A percentile compares a stretch with the other conserved stretches of the same genome.
phyloP scores from a whole-genome alignment of 2,888 invertebrate genomes.

The Octonoba sinensis region DNA sequence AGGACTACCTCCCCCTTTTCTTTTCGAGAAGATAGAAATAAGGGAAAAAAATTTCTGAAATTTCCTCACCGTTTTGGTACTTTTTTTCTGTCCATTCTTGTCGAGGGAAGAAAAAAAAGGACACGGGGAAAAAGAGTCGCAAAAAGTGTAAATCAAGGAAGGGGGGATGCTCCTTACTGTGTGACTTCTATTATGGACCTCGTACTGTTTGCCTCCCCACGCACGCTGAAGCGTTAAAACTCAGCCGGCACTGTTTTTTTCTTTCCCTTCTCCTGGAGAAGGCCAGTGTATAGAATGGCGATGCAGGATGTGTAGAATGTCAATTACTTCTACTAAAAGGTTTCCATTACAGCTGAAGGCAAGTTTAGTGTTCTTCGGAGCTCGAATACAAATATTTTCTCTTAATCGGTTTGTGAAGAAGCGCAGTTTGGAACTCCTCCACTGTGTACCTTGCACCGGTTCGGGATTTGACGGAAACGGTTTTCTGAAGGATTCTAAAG shows the following conservation, averaged over 20 bases:
- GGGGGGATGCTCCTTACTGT: conserved; percentile 33
- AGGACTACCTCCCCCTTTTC: conserved; percentile 14
- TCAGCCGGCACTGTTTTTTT: conserved; percentile 50
- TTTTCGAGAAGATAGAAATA: conserved; percentile 13
- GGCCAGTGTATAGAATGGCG: neutral
- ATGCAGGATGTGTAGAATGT: conserved; percentile 39
- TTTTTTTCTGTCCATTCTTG: conserved; percentile 12
- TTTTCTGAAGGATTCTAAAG: conserved; percentile 30
- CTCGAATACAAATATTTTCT: conserved; percentile 63
- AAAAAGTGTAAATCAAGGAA: conserved; percentile 60
- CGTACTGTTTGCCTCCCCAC: conserved; percentile 39
- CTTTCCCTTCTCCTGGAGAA: neutral
- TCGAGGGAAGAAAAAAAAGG: conserved; percentile 13
- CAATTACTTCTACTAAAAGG: conserved; percentile 64
- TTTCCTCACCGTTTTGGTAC: conserved; percentile 48
- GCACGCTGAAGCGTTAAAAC: conserved; percentile 40
- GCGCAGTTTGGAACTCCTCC: conserved; percentile 17
- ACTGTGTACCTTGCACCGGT: conserved; percentile 25
- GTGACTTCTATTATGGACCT: conserved; percentile 50
- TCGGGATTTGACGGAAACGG: conserved; percentile 4
- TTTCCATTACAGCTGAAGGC: conserved; percentile 62
- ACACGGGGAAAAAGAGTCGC: neutral
- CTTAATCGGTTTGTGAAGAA: conserved; percentile 58
- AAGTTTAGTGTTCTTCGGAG: conserved; percentile 62
- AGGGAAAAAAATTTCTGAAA: conserved; percentile 26